phyloP scores from a whole-genome alignment of 1,140 invertebrate genomes.

The Meloidogyne exigua region DNA sequence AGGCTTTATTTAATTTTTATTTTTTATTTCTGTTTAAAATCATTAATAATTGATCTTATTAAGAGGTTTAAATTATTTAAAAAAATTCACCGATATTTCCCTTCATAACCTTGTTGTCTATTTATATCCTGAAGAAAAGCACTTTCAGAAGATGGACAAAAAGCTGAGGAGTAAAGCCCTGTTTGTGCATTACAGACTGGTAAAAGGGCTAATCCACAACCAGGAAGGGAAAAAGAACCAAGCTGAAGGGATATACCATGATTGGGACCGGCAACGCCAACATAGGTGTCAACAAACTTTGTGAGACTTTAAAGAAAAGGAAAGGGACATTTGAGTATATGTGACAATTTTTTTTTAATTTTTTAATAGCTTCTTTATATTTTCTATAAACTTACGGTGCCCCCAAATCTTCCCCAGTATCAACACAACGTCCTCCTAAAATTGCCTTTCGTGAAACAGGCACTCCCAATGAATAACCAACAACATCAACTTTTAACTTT shows the following conservation, averaged over 20 bases:
- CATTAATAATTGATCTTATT: no score
- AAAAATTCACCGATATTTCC: conserved; percentile 44
- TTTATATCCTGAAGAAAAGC: conserved; percentile 60
- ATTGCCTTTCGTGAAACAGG: conserved; percentile 59
- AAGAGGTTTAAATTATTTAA: no score
- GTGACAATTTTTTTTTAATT: not conserved
- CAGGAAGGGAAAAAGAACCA: conserved; percentile 53
- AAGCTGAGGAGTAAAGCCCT: conserved; percentile 57
- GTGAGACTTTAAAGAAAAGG: conserved; percentile 31
- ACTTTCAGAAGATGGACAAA: conserved; percentile 56
- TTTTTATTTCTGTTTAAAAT: no score
- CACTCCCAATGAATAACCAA: conserved; percentile 60
- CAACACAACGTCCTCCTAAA: conserved; percentile 59
- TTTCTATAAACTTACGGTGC: conserved; percentile 35
- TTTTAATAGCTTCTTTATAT: not conserved
- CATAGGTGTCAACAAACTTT: conserved; percentile 57
- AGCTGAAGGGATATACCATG: conserved; percentile 54
- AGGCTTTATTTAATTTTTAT: no score
- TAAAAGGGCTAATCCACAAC: conserved; percentile 55
- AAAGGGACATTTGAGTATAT: not conserved
- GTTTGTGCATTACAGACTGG: conserved; percentile 57
- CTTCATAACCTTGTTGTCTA: conserved; percentile 50
- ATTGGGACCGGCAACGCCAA: conserved; percentile 61
- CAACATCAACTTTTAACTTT: conserved; percentile 8
- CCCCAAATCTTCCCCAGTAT: conserved; percentile 60